Conservation (phyloP, 2,888 invertebrate species). For the Lycocerus yunnanus region DNA sequence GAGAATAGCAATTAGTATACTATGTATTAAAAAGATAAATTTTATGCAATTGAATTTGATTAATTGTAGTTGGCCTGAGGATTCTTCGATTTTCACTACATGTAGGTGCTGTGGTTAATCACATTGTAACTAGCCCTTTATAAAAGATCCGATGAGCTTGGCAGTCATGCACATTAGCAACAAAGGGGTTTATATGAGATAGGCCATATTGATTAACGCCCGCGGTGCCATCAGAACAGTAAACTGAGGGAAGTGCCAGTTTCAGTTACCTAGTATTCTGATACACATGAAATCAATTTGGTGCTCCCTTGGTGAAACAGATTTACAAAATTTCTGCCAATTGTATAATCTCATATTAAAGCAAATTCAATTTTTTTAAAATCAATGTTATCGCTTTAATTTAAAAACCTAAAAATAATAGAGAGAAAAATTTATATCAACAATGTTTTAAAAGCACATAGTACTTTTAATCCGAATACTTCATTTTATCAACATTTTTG, state of each 20-base stretch:
- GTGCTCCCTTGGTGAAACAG: conserved; percentile 25
- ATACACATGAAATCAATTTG: conserved; percentile 31
- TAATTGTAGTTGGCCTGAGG: conserved; percentile 11
- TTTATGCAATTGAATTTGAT: conserved; percentile 6
- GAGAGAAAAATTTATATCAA: background rate
- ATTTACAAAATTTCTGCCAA: conserved; percentile 25
- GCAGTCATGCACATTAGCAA: conserved; percentile 31
- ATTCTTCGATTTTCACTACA: conserved; percentile 17
- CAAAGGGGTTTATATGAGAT: conserved; percentile 33
- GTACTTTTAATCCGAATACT: background rate
- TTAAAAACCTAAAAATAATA: background rate
- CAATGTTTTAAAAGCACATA: background rate
- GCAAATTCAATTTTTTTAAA: background rate
- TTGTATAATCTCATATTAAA: conserved; percentile 3
- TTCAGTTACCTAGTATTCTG: conserved; percentile 30
- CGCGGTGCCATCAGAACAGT: conserved; percentile 33
- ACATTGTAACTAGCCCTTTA: conserved; percentile 26
- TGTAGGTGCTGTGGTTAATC: conserved; percentile 21
- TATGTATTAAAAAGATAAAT: background rate
- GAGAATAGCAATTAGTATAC: background rate
- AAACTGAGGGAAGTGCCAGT: conserved; percentile 31
- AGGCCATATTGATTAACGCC: conserved; percentile 32
- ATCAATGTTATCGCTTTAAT: background rate
- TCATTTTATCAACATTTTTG: background rate
- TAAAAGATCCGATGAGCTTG: conserved; percentile 27